phyloP scores from a whole-genome alignment of 2,888 invertebrate genomes.

The Drosophila yooni region DNA sequence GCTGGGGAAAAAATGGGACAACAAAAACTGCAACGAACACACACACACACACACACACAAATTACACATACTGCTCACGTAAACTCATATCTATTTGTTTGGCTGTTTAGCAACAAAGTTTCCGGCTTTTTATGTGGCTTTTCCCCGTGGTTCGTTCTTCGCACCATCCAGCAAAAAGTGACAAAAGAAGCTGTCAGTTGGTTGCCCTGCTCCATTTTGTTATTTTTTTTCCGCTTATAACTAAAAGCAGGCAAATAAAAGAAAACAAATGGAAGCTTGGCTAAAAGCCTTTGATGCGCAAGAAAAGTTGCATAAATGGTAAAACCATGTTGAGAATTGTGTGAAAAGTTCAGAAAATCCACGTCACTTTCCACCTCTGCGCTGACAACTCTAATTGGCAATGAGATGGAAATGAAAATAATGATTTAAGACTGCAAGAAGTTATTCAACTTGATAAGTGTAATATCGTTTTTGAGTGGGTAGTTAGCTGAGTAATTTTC shows the following conservation, averaged over 20 bases:
- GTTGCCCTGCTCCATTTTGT: constrained; percentile 11
- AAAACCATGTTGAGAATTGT: constrained; percentile 56
- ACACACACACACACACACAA: constrained; percentile 4
- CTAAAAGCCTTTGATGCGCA: constrained; percentile 50
- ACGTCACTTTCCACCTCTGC: constrained; percentile 20
- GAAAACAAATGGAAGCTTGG: constrained; percentile 9
- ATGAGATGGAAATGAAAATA: background rate
- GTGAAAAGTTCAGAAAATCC: constrained; percentile 12
- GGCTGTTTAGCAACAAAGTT: constrained; percentile 71
- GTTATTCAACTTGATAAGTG: background rate
- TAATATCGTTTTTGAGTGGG: fast-evolving
- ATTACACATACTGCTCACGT: constrained; percentile 28
- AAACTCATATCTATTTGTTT: constrained; percentile 71
- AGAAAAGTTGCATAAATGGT: constrained; percentile 51
- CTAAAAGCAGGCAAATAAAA: constrained; percentile 35
- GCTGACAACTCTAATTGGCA: constrained; percentile 41
- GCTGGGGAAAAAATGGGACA: constrained; percentile 23
- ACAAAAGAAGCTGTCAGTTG: constrained; percentile 73
- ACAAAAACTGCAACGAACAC: constrained; percentile 43
- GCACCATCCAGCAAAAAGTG: constrained; percentile 60
- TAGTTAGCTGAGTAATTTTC: background rate
- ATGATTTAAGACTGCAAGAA: background rate
- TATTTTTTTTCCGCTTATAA: constrained; percentile 39
- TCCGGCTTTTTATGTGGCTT: constrained; percentile 58
- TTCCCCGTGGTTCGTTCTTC: constrained; percentile 43